Evolutionary conservation across 1,140 invertebrate species (phyloP).

Genomic region (Halyomorpha halys): DNA sequence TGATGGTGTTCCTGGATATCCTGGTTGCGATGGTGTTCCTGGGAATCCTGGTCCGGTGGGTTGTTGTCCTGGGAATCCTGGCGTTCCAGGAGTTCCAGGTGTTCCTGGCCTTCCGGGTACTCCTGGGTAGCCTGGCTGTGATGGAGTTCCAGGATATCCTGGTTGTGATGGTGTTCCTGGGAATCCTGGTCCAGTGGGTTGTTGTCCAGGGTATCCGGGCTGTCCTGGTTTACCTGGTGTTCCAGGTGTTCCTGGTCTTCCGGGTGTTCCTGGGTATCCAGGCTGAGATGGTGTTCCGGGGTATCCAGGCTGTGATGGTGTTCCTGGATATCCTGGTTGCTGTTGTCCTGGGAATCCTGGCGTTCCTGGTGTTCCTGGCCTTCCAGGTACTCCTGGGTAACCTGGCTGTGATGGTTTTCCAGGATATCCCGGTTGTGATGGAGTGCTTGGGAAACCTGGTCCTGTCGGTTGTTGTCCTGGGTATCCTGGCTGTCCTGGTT

Average conservation of each 20-base stretch:
- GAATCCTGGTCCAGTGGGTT: constrained; percentile 28
- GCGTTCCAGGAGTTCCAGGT: constrained; percentile 31
- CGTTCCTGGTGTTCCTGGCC: constrained; percentile 28
- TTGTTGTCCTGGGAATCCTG: constrained; percentile 29
- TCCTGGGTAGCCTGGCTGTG: constrained; percentile 28
- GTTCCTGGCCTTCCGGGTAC: constrained; percentile 24
- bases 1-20: constrained; percentile 29
- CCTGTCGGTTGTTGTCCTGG: constrained; percentile 29
- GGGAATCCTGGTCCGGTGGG: constrained; percentile 25
- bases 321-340: constrained; percentile 27
- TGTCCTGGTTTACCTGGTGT: constrained; percentile 26
- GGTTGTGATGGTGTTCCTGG: constrained; percentile 32
- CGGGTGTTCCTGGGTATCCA: constrained; percentile 27
- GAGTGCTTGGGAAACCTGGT: constrained; percentile 28
- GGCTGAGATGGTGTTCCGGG: constrained; percentile 32
- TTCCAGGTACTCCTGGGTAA: constrained; percentile 22
- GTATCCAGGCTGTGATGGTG: constrained; percentile 29
- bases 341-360: constrained; percentile 27
- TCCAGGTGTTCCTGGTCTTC: constrained; percentile 31
- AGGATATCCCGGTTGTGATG: constrained; percentile 35
- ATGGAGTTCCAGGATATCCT: constrained; percentile 33
- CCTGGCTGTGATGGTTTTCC: constrained; percentile 30
- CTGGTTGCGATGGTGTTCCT: constrained; percentile 25
- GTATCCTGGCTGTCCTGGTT: constrained; percentile 27
- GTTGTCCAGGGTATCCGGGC: constrained; percentile 27